Conservation (phyloP, 2,888 invertebrate genomes). For the Agriopis aurantiaria region DNA sequence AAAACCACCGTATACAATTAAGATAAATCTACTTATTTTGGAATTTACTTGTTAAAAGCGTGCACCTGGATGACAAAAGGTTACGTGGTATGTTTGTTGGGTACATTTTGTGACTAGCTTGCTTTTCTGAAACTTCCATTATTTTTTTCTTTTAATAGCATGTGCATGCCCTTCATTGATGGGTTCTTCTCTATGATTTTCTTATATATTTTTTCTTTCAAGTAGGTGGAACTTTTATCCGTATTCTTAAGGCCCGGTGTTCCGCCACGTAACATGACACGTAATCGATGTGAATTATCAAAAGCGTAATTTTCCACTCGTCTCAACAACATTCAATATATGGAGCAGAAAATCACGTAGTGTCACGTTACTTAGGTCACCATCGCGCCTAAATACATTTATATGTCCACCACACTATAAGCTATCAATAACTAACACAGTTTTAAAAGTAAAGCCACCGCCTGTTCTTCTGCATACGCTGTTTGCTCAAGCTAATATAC, state of each 20-base stretch:
- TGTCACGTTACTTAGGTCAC: neutral
- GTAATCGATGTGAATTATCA: neutral
- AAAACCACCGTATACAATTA: slow-evolving; percentile 36
- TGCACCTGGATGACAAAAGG: slow-evolving; percentile 58
- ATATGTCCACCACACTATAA: neutral
- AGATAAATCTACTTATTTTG: slow-evolving; percentile 34
- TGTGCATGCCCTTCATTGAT: slow-evolving; percentile 7
- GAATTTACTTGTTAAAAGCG: slow-evolving; percentile 31
- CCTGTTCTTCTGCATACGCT: neutral
- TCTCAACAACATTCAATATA: neutral
- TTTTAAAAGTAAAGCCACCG: neutral
- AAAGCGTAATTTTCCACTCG: neutral
- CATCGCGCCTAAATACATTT: neutral
- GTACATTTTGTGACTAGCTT: slow-evolving; percentile 76
- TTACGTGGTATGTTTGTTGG: slow-evolving; percentile 81
- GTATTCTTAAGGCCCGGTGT: neutral
- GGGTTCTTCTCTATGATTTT: neutral
- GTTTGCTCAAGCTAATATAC: too few species aligned
- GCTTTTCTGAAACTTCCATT: slow-evolving; percentile 36
- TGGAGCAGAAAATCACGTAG: neutral
- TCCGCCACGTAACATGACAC: neutral
- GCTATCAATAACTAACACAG: neutral
- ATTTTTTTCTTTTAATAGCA: slow-evolving; percentile 26
- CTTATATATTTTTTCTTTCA: neutral
- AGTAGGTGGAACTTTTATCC: neutral